A percentile compares a stretch with the other conserved stretches of the same genome.
phyloP scores from a whole-genome alignment of 2,797 vertebrate genomes.

The Acanthopagrus latus region DNA sequence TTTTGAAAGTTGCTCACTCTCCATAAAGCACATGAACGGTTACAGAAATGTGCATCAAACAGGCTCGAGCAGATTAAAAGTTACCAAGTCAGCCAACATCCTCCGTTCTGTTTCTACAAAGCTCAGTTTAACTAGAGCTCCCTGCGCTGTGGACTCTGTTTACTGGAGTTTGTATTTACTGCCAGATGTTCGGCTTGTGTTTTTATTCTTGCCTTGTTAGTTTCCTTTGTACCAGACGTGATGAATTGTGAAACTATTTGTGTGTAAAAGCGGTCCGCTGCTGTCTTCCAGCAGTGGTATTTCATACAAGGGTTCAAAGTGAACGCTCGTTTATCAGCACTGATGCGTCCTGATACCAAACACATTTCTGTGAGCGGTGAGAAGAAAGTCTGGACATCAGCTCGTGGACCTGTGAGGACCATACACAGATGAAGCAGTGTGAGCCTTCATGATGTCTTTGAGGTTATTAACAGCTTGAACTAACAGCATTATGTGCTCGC shows the following conservation, averaged over 20 bases:
- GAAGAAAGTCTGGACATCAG: not conserved
- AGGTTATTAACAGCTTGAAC: not conserved
- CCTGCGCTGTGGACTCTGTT: not conserved
- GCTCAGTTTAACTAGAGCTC: not conserved
- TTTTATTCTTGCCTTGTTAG: conserved; percentile 20
- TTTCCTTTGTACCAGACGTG: conserved; percentile 43
- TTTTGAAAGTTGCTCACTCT: not conserved
- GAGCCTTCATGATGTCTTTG: not conserved
- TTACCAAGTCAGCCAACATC: not conserved
- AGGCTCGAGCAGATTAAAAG: not conserved
- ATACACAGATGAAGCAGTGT: not conserved
- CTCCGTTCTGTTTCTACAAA: not conserved
- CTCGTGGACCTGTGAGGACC: conserved; percentile 3
- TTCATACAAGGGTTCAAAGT: conserved; percentile 60
- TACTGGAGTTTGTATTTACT: not conserved
- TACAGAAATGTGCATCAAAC: not conserved
- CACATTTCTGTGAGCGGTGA: conserved; percentile 15
- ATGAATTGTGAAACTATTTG: conserved; percentile 48
- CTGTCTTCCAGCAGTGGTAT: conserved; percentile 49
- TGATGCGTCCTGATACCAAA: conserved; percentile 17
- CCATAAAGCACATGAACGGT: not conserved
- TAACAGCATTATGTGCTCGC: conserved; percentile 15
- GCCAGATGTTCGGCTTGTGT: conserved; percentile 22
- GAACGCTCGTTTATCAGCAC: conserved; percentile 39
- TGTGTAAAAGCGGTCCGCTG: conserved; percentile 19